phyloP scores from a whole-genome alignment of 1,140 invertebrate species.

The Drosophila busckii region DNA sequence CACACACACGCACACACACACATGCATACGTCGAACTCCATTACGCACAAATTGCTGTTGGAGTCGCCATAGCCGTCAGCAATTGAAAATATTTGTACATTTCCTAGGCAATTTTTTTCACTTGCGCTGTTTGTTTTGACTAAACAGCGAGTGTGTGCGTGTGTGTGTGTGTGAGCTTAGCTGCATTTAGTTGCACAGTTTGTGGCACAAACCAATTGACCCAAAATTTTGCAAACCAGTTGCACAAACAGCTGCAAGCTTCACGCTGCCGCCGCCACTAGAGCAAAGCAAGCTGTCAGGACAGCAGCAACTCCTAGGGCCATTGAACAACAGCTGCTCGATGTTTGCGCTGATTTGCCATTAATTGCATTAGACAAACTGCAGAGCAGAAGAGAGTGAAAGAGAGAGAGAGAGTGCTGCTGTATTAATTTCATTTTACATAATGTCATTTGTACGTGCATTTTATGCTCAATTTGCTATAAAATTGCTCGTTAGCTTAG shows the following conservation, averaged over 20 bases:
- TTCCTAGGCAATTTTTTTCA: constrained; percentile 26
- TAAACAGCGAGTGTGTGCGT: constrained; percentile 12
- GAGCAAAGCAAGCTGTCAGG: neutral
- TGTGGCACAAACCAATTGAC: constrained; percentile 68
- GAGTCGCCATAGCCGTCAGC: constrained; percentile 23
- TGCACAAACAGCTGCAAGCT: constrained; percentile 63
- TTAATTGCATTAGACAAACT: constrained; percentile 38
- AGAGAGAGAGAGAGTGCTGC: no score
- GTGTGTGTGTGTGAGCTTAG: constrained; percentile 11
- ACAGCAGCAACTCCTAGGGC: neutral
- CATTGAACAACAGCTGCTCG: neutral
- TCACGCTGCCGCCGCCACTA: constrained; percentile 6
- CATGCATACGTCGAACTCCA: constrained; percentile 28
- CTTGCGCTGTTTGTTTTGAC: constrained; percentile 14
- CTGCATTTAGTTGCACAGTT: constrained; percentile 24
- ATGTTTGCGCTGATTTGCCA: constrained; percentile 31
- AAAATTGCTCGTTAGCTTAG: neutral
- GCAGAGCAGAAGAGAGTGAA: no score
- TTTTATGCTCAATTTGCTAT: constrained; percentile 32
- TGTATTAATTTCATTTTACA: constrained; percentile 37
- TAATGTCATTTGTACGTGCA: constrained; percentile 18
- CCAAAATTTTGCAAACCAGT: constrained; percentile 70
- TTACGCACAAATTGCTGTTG: constrained; percentile 49
- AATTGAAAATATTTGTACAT: constrained; percentile 60
- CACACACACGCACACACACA: neutral